These are phyloP conservation scores for Magallana angulata DNA, from an alignment of 1,140 invertebrate species.

Conservation along the genomic window DNA sequence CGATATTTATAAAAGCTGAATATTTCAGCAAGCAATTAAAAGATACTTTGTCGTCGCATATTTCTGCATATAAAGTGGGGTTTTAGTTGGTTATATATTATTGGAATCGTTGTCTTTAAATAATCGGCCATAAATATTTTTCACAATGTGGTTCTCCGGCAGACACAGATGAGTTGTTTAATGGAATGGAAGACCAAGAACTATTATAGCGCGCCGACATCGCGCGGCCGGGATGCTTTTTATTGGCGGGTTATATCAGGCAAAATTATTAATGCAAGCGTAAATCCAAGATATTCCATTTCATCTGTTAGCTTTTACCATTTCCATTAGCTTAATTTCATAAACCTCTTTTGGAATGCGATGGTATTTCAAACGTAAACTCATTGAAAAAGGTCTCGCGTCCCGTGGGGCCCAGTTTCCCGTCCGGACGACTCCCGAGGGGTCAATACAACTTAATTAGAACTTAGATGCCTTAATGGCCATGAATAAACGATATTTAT, in stretches of 20 bases:
- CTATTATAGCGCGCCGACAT: neutral
- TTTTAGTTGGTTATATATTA: neutral
- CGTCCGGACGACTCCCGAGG: neutral
- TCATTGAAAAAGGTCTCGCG: slow-evolving; percentile 18
- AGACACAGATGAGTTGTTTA: neutral
- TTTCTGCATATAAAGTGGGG: slow-evolving; percentile 2
- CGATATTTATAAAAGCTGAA: slow-evolving; percentile 12
- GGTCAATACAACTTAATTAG: slow-evolving; percentile 31
- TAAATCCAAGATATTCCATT: slow-evolving; percentile 23
- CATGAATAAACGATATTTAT: slow-evolving; percentile 37
- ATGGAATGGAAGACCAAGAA: slow-evolving; percentile 9
- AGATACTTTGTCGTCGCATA: slow-evolving; percentile 10
- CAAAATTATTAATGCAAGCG: slow-evolving; percentile 31
- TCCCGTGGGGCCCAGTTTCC: neutral
- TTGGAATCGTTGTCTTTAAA: slow-evolving; percentile 16
- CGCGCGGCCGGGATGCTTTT: neutral
- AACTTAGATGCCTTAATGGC: slow-evolving; percentile 25
- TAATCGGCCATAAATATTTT: slow-evolving; percentile 29
- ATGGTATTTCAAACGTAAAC: slow-evolving; percentile 34
- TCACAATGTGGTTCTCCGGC: neutral
- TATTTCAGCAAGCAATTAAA: slow-evolving; percentile 16
- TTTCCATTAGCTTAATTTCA: slow-evolving; percentile 38
- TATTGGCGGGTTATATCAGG: slow-evolving; percentile 1
- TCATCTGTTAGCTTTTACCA: slow-evolving; percentile 13
- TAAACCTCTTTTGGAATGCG: slow-evolving; percentile 5